Evolutionary conservation across 2,888 invertebrate species (phyloP), one percentile per base, ranked within the genome.

Genomic region (Drosophila putrida): DNA sequence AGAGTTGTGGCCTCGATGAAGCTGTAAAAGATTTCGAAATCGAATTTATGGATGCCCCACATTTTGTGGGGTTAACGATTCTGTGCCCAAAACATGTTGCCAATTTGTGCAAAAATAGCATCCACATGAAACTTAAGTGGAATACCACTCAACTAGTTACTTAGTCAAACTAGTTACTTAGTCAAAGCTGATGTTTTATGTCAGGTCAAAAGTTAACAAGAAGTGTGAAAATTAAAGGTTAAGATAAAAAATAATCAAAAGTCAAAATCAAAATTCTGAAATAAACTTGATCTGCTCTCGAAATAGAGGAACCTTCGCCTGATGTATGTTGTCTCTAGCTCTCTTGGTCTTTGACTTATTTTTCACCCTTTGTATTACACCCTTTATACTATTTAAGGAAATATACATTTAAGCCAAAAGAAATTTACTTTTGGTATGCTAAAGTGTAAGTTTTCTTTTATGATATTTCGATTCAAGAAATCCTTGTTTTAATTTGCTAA

Each of bases 21-120:
- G 49, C 47, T 44, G 36, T 76, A 28, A 60, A 81, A 63, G n/a
- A 47, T 62, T 43, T 47, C 57, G 27, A 74, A 71, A 68, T 35
- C 31, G 59, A 61, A 63, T 78, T 68, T 41, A 75, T 72, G 60
- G 44, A 10, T 13, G 66, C 1, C 11, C 65, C 25, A 58, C 49
- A 47, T 39, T 27, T 28, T 54, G 13, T 10, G 20, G 28, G 20
- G 27, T 63, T 63, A 44, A 68, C 54, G 59, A 63, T 31, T 8
- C 38, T 36, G 8, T 9, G 13, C 27, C 11, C 35, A 43, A 41
- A 51, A 44, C 58, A 51, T 44, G 27, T 62, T 63, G 63, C 71
- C 38, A 72, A 67, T 61, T 51, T 71, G 36, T 71, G 55, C 51
- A 39, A 62, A 65, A 44, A 46, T 50, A 50, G 49, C 49, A 33